A percentile compares a stretch with the other conserved stretches of the same genome.
Evolutionary conservation across 2,797 vertebrate genomes (phyloP).

Genomic region (Rhodeus uyekii): DNA sequence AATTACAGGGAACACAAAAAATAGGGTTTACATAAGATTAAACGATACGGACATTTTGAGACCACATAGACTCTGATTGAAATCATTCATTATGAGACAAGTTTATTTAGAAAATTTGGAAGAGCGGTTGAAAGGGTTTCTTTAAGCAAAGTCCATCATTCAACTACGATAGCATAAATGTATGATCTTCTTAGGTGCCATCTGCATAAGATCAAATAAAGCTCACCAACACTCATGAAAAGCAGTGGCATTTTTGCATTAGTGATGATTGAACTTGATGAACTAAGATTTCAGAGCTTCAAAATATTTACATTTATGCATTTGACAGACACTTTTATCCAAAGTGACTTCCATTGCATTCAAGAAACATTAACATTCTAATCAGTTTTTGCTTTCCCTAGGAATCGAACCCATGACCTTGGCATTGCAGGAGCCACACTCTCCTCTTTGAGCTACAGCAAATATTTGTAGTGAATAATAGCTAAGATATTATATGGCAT

Average conservation of each 20-base stretch:
- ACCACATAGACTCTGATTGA: not conserved
- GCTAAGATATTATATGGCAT: not conserved
- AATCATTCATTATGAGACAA: not conserved
- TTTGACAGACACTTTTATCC: too few relatives aligned
- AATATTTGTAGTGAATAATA: not conserved
- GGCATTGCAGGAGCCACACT: too few relatives aligned
- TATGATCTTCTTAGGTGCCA: not conserved
- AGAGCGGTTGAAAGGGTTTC: not conserved
- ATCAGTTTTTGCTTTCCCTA: too few relatives aligned
- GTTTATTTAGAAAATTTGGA: too few relatives aligned
- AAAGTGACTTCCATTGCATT: too few relatives aligned
- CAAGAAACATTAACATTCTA: too few relatives aligned
- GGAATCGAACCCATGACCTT: too few relatives aligned
- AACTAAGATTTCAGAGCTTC: not conserved
- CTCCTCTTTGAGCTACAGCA: too few relatives aligned
- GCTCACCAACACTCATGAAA: not conserved
- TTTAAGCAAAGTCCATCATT: not conserved
- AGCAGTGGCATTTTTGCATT: not conserved
- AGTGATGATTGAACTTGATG: not conserved
- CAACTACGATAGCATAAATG: not conserved
- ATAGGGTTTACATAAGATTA: conserved; percentile 37
- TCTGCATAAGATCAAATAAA: not conserved
- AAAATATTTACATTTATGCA: too few relatives aligned
- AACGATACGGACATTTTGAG: conserved; percentile 7
- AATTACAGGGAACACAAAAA: not conserved